Evolutionary conservation across 2,113 vertebrate species (phyloP), one percentile per base, ranked within the genome.

Genomic region (Clupea harengus): DNA sequence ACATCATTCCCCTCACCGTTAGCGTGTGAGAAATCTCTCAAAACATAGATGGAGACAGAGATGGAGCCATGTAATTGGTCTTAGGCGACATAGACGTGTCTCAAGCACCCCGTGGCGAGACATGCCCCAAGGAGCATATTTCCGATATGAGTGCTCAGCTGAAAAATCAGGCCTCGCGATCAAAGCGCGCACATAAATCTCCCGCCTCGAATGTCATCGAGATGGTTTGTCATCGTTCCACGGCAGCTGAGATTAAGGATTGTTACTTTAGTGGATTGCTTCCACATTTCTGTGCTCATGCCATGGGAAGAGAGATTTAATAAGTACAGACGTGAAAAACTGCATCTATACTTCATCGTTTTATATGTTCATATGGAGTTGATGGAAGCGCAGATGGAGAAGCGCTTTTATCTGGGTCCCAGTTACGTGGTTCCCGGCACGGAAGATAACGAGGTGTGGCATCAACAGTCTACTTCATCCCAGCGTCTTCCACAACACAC

Each of bases 351-450:
- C 52, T 17, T 1, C 50, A 54, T 1, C 50, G 50, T 18, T 54
- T 54, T 83, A 45, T 78, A 83, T 89, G 28, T 83, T 85, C 82
- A 57, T 82, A 86, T 88, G 86, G 85, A 88, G 82, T 84, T 78
- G 85, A 85, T 87, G 22, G 87, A 54, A 47, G 84, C 84, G 87
- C 91, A 93, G 91, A 91, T 92, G 92, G 87, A 89, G 20, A 78
- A 46, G 50, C 57, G 32, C 82, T 47, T 54, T 82, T 47, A 81
- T 46, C 22, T 45, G 47, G 83, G 54, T 81, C 50, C 64, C 86
- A 60, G 89, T 88, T 88, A 90, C 91, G 91, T 52, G 32, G 60
- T 91, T 86, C 89, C 91, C 75, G 83, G 85, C 91, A 84, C 87
- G 85, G 88, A 87, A 92, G 91, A 89, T 84, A 85, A 81, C 84